Percentiles rank a stretch among this genome's conserved stretches.
phyloP scores from a whole-genome alignment of 1,140 invertebrate species.

The Oscheius sp. region DNA sequence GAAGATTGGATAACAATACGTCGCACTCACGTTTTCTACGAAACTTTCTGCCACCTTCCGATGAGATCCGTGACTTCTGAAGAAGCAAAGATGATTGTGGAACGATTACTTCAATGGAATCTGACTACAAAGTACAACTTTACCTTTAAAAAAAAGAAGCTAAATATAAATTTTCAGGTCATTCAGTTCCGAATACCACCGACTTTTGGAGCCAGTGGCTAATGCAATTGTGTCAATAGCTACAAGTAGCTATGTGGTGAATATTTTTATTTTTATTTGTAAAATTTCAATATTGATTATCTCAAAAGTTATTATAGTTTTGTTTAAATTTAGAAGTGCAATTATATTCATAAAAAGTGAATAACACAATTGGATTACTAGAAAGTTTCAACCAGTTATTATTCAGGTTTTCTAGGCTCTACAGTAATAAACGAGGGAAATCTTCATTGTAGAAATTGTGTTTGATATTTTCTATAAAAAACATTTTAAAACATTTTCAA shows the following conservation, averaged over 20 bases:
- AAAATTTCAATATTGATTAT: too few relatives aligned
- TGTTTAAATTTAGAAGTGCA: background rate
- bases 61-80: background rate
- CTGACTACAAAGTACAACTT: conserved; percentile 10
- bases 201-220: conserved; percentile 4
- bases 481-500: too few relatives aligned
- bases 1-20: background rate
- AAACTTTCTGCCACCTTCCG: background rate
- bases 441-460: too few relatives aligned
- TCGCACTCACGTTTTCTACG: background rate
- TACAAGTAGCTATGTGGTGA: conserved; percentile 22
- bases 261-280: too few relatives aligned
- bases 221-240: conserved; percentile 20
- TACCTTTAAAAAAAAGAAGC: background rate
- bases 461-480: too few relatives aligned
- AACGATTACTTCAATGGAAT: conserved; percentile 1
- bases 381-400: background rate
- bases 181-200: conserved; percentile 29
- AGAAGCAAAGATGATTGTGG: background rate
- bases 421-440: too few relatives aligned
- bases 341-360: background rate
- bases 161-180: background rate
- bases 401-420: background rate
- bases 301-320: background rate
- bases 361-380: background rate